Evolutionary conservation across 2,113 vertebrate species (phyloP).

Genomic region (Calyptommatus sinebrachiatus): DNA sequence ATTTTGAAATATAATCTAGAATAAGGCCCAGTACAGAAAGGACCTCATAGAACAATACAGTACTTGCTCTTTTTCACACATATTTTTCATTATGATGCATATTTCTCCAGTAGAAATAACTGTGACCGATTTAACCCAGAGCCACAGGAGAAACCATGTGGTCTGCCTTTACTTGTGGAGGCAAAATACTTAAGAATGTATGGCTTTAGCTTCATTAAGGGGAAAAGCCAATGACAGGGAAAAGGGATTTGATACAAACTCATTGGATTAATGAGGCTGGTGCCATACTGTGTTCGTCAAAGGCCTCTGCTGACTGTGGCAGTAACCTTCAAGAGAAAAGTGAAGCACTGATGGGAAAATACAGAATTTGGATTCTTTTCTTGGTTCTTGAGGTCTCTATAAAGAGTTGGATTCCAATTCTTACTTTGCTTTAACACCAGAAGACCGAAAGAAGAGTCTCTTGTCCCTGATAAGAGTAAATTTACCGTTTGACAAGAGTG

Average conservation of each 20-base stretch:
- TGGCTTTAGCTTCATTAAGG: neutral
- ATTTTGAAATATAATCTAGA: too few relatives aligned
- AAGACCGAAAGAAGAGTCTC: neutral
- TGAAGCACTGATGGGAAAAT: neutral
- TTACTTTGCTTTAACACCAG: neutral
- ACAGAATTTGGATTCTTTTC: too few relatives aligned
- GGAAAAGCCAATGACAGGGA: conserved; percentile 5
- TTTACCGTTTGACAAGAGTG: neutral
- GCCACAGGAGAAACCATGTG: neutral
- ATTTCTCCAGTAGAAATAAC: neutral
- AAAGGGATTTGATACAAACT: conserved; percentile 27
- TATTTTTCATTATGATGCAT: neutral
- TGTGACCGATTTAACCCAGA: neutral
- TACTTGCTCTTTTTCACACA: neutral
- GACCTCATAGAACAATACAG: neutral
- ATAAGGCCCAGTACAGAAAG: too few relatives aligned
- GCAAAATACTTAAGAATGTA: neutral
- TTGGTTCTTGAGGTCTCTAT: neutral
- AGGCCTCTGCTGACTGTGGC: neutral
- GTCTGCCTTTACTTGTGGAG: neutral
- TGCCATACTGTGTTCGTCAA: neutral
- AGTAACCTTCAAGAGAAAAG: neutral
- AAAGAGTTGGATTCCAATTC: neutral
- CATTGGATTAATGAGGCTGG: neutral
- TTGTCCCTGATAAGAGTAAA: neutral